Base-by-base conservation (phyloP, 2,888 invertebrate genomes). In the Acrobasis consociella region DNA sequence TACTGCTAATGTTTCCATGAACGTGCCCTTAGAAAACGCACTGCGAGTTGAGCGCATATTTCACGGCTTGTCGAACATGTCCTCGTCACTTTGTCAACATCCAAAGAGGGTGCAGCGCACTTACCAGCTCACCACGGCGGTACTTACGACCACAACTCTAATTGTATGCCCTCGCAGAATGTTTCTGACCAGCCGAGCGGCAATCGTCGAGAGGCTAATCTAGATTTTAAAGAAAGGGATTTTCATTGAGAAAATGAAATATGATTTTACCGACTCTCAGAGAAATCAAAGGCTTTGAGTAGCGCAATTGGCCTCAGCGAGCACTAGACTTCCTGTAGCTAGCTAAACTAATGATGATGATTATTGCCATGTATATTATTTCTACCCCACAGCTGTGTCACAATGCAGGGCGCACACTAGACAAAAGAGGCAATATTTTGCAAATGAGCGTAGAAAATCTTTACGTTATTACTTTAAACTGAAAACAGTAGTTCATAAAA, bases 31-130 rank as follows among this genome's bases (percentile, higher is more conserved):
- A 65, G 71, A 65, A 63, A 65, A 58, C 69, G 72, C 76, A 15
- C 31, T 49, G 13, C 11, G 17, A 50, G 13, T 49, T 37, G 49
- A 11, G 10, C 42, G 46, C 38, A 51, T 15, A 8, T 50, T 80
- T 79, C 70, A 78, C 75, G 82, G 78, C 69, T 68, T 70, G 72
- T 77, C 71, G 72, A 75, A 62, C 69, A 59, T 69, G 66, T 55
- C 42, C 73, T 73, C 74, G 75, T 80, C 78, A 72, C 81, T 76
- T 78, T 75, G 74, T 75, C 65, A 73, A 69, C 70, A 8, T 22
- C 46, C 31, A 22, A 55, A 42, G 15, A 46, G 22, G 7, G 13
- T 11, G 58, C 42, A 22, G 58, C 0, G 31, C 7, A 31, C 31
- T 31, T 16, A 42, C 42, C 49, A n/a, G n/a, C n/a, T n/a, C n/a